Conservation (phyloP, 1,140 invertebrate genomes). For the Pogonomyrmex barbatus region DNA sequence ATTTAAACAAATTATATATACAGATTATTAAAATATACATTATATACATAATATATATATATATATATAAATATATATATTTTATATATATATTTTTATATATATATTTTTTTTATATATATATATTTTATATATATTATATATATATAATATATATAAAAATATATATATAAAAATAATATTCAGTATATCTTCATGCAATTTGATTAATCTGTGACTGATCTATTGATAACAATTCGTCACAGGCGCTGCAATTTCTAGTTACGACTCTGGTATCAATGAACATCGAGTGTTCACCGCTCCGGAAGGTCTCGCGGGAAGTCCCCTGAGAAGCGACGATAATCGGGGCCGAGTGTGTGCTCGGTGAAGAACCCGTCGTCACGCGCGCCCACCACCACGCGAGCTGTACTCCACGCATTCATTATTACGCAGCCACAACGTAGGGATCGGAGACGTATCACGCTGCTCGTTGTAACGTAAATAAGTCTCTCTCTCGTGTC, state of each 20-base stretch:
- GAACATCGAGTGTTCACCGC: conserved; percentile 37
- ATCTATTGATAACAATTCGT: neutral
- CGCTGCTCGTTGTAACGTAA: conserved; percentile 33
- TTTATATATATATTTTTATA: neutral
- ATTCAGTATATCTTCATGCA: neutral
- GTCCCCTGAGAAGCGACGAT: conserved; percentile 49
- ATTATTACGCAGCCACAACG: conserved; percentile 56
- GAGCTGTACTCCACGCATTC: neutral
- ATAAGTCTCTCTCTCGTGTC: conserved; percentile 18
- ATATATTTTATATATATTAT: neutral
- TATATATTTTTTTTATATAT: neutral
- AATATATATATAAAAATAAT: neutral
- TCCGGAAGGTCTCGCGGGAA: conserved; percentile 63
- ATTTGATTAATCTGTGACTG: neutral
- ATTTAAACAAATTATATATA: neutral
- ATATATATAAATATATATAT: neutral
- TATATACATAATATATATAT: neutral
- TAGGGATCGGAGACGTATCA: conserved; percentile 27
- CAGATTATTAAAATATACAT: neutral
- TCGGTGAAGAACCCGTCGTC: conserved; percentile 48
- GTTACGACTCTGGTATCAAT: conserved; percentile 40
- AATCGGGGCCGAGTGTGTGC: conserved; percentile 46
- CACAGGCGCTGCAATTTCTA: conserved; percentile 11
- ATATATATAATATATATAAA: neutral
- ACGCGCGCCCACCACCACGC: neutral